Conservation (phyloP, 2,797 vertebrate genomes). For the Prionace glauca region DNA sequence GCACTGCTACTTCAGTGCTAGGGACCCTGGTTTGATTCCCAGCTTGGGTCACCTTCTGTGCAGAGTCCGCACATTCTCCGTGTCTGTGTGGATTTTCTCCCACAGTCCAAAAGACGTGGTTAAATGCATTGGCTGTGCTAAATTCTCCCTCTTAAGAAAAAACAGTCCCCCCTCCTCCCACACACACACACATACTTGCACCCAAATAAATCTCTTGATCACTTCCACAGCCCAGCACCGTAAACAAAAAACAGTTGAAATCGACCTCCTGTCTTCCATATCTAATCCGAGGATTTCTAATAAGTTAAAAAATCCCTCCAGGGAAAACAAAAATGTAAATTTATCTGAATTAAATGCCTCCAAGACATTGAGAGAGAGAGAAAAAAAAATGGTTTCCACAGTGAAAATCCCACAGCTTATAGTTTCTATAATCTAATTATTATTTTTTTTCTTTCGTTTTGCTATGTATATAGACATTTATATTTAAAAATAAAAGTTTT, state of each 20-base stretch:
- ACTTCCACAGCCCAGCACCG: not conserved
- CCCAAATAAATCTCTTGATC: not conserved
- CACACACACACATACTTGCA: not conserved
- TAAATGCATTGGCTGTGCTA: no score
- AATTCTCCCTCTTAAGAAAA: no score
- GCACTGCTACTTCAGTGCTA: no score
- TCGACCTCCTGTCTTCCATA: not conserved
- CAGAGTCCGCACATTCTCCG: no score
- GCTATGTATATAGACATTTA: not conserved
- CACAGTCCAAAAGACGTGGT: no score
- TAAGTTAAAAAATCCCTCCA: not conserved
- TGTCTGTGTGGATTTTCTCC: no score
- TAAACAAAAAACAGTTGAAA: constrained; percentile 2
- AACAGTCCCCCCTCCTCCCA: not conserved
- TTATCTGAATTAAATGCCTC: not conserved
- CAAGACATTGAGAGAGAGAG: not conserved
- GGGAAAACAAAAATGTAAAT: not conserved
- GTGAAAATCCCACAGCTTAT: no score
- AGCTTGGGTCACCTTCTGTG: no score
- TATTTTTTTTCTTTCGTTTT: not conserved
- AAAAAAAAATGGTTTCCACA: not conserved
- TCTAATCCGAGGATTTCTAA: not conserved
- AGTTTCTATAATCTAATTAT: not conserved
- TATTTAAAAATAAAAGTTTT: not conserved
- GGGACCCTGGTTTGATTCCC: no score